Evolutionary conservation across 1,140 invertebrate species (phyloP).

Genomic region (Camponotus pennsylvanicus): DNA sequence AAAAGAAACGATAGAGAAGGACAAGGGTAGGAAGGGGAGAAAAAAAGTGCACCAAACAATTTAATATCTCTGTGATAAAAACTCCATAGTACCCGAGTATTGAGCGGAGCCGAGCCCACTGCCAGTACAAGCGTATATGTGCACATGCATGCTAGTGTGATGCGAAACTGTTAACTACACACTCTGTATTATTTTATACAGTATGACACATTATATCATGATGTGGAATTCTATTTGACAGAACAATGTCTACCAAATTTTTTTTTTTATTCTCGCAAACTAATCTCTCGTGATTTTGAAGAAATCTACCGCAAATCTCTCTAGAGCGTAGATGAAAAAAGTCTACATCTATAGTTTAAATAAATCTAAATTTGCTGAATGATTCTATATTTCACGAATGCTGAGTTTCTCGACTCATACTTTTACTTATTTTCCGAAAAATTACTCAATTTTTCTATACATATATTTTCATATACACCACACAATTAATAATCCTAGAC

Average conservation of each 20-base stretch:
- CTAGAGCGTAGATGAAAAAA: too few relatives aligned
- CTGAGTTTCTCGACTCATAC: neutral
- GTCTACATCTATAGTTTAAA: too few relatives aligned
- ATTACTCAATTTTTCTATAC: too few relatives aligned
- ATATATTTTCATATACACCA: neutral
- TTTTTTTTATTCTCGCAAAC: neutral
- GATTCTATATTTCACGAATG: neutral
- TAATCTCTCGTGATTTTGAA: neutral
- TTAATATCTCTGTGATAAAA: slow-evolving; percentile 81
- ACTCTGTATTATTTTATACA: neutral
- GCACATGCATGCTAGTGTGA: slow-evolving; percentile 53
- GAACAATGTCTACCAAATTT: neutral
- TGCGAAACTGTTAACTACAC: slow-evolving; percentile 43
- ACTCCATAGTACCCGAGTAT: slow-evolving; percentile 81
- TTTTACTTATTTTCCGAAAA: too few relatives aligned
- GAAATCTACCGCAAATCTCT: neutral
- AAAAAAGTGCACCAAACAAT: slow-evolving; percentile 78
- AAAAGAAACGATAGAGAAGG: neutral
- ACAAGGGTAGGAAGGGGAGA: neutral
- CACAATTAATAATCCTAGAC: neutral
- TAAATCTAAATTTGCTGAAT: slow-evolving; percentile 1
- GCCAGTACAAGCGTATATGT: slow-evolving; percentile 78
- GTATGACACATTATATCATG: slow-evolving; percentile 33
- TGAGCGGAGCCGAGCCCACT: slow-evolving; percentile 80
- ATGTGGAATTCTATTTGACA: slow-evolving; percentile 29